A percentile compares a stretch with the other conserved stretches of the same genome.
phyloP scores from a whole-genome alignment of 2,888 invertebrate genomes.

The Hirtodrosophila trivittata region DNA sequence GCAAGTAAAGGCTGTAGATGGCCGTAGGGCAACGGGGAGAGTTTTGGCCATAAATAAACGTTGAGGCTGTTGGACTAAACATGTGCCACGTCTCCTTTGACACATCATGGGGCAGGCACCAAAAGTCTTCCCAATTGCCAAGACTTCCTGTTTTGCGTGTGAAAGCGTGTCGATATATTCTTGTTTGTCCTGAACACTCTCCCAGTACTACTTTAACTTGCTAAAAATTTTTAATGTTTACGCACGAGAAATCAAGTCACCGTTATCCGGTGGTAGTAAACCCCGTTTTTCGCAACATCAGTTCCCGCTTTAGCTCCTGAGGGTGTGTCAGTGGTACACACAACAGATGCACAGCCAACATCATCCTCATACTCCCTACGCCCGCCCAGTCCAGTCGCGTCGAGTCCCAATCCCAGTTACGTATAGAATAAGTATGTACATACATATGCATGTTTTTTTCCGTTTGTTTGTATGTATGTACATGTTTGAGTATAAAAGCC shows the following conservation, averaged over 20 bases:
- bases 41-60: conserved; percentile 53
- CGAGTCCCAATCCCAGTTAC: no score
- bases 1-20: conserved; percentile 45
- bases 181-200: conserved; percentile 15
- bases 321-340: conserved; percentile 75
- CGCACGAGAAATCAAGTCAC: conserved; percentile 70
- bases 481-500: conserved; percentile 14
- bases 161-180: conserved; percentile 41
- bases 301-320: conserved; percentile 19
- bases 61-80: conserved; percentile 40
- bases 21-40: conserved; percentile 36
- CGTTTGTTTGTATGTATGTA: not conserved
- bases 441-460: no score
- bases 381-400: conserved; percentile 6
- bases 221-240: conserved; percentile 42
- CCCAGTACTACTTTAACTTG: conserved; percentile 4
- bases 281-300: conserved; percentile 7
- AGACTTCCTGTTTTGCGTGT: conserved; percentile 61
- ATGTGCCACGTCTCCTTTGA: conserved; percentile 49
- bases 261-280: conserved; percentile 55
- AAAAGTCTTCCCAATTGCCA: conserved; percentile 26
- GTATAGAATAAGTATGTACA: conserved; percentile 6
- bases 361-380: conserved; percentile 31
- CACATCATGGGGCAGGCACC: conserved; percentile 29
- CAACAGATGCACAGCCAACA: conserved; percentile 61